phyloP scores from a whole-genome alignment of 2,113 vertebrate genomes.

The Gavia stellata region DNA sequence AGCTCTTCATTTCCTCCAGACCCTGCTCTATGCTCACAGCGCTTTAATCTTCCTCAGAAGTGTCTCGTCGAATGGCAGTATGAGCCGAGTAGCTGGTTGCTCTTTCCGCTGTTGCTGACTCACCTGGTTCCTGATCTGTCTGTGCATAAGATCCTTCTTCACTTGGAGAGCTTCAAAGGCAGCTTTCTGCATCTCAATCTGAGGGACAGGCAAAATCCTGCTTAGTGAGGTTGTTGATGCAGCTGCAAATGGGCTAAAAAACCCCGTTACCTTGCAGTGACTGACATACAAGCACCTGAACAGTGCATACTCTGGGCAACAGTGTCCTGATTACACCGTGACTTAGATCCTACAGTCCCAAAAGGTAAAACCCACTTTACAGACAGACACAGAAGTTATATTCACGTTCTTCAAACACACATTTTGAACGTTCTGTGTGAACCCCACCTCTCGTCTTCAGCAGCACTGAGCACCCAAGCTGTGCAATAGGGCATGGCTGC shows the following conservation, averaged over 20 bases:
- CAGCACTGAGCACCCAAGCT: not conserved
- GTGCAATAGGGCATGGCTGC: not conserved
- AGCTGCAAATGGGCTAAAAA: not conserved
- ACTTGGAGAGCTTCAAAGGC: constrained; percentile 95
- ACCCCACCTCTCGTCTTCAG: not conserved
- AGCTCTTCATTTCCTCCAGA: not conserved
- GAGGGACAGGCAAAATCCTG: not conserved
- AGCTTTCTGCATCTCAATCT: constrained; percentile 94
- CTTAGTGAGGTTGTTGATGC: not conserved
- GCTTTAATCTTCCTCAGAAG: not conserved
- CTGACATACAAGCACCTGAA: not conserved
- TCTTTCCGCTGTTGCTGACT: not conserved
- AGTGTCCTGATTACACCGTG: not conserved
- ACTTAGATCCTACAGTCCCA: not conserved
- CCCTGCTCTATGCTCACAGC: not conserved
- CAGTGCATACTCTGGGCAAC: not conserved
- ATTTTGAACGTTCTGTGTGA: not conserved
- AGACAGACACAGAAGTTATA: not conserved
- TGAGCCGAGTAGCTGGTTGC: not conserved
- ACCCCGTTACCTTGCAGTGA: not conserved
- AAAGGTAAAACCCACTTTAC: not conserved
- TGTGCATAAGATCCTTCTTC: constrained; percentile 89
- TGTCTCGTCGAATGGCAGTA: fast-evolving
- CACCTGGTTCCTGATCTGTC: constrained; percentile 91
- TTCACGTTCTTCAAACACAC: not conserved